A percentile compares a stretch with the other conserved stretches of the same genome.
Conservation (phyloP, 2,888 invertebrate species). For the Drosophila flavopinicola region DNA sequence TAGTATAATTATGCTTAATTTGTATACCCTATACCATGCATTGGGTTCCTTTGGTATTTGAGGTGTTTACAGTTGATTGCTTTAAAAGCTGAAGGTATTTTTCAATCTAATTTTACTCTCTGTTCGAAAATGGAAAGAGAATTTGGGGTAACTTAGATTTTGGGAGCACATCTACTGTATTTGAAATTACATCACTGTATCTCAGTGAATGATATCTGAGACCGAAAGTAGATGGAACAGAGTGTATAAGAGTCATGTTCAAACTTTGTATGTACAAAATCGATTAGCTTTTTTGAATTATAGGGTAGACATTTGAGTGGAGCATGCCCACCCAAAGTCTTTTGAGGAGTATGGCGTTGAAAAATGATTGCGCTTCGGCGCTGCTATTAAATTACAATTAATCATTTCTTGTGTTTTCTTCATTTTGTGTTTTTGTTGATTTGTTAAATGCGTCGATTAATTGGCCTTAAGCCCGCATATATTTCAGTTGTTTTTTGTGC, state of each 20-base stretch:
- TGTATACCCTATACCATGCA: constrained; percentile 4
- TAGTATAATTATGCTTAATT: constrained; percentile 27
- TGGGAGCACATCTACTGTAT: no score
- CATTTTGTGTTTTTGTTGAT: constrained; percentile 57
- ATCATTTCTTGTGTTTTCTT: constrained; percentile 51
- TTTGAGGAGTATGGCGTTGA: constrained; percentile 38
- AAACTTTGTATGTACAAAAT: no score
- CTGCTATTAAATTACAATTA: constrained; percentile 71
- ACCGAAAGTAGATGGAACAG: no score
- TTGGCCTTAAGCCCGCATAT: constrained; percentile 69
- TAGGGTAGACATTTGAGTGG: not conserved
- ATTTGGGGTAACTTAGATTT: no score
- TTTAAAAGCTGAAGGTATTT: not conserved
- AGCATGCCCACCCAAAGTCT: not conserved
- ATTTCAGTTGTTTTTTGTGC: constrained; percentile 37
- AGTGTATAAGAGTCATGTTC: no score
- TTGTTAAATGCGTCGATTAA: constrained; percentile 77
- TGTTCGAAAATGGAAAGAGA: not conserved
- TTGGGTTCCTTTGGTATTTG: not conserved
- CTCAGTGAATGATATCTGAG: no score
- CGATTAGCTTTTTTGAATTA: not conserved
- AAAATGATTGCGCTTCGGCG: constrained; percentile 46
- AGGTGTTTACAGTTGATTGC: not conserved
- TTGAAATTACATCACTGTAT: no score
- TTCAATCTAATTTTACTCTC: not conserved